Percentiles rank a stretch among this genome's conserved stretches.
Conservation (phyloP, 1,140 invertebrate genomes). For the Geopemphigus sp. region DNA sequence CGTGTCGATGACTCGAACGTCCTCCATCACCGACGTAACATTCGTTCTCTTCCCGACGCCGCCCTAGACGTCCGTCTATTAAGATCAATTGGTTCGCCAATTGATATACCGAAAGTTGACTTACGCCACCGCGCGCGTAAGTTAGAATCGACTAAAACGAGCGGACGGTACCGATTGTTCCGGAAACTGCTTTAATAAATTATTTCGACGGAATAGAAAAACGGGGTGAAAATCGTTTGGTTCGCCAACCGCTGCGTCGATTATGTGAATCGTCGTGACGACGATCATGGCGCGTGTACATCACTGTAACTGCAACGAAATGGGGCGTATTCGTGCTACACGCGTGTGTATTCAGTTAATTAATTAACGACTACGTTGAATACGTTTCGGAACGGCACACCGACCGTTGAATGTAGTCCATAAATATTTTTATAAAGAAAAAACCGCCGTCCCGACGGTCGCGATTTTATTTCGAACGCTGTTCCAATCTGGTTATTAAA, state of each 20-base stretch:
- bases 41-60: background rate
- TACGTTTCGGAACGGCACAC: background rate
- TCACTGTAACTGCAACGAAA: background rate
- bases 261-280: background rate
- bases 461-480: background rate
- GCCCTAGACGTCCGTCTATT: background rate
- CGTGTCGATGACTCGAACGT: too few species aligned
- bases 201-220: background rate
- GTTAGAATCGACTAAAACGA: too few species aligned
- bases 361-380: background rate
- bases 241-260: background rate
- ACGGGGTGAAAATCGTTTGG: background rate
- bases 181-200: background rate
- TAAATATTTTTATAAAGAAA: background rate
- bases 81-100: background rate
- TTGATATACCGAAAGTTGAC: slow-evolving; percentile 4
- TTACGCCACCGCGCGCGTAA: too few species aligned
- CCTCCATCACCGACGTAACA: too few species aligned
- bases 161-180: background rate
- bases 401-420: background rate
- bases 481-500: background rate
- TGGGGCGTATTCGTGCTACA: background rate
- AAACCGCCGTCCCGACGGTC: background rate
- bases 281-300: background rate
- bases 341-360: background rate